Conservation (phyloP, 2,888 invertebrate species). For the Arge pagana region DNA sequence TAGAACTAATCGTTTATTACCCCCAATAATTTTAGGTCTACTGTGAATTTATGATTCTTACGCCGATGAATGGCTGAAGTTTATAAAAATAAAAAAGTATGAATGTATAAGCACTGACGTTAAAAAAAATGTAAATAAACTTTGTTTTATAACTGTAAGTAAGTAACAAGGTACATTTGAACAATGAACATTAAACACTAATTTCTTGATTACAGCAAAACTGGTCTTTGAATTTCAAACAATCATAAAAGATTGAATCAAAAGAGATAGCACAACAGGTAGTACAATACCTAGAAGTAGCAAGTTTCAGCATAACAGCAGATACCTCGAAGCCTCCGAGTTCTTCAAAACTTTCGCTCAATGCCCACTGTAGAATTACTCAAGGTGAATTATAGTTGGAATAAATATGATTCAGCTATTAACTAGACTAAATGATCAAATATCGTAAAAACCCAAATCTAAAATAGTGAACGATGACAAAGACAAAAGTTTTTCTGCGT, state of each 20-base stretch:
- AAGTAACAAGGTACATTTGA: too few species aligned
- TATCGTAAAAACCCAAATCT: too few species aligned
- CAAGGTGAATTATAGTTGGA: constrained; percentile 1
- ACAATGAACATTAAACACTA: constrained; percentile 3
- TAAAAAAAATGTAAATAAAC: constrained; percentile 22
- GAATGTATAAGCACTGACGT: not conserved
- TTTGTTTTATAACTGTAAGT: too few species aligned
- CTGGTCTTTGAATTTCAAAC: not conserved
- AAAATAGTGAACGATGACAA: too few species aligned
- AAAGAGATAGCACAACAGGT: not conserved
- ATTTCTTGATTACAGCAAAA: not conserved
- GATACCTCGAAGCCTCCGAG: constrained; percentile 29
- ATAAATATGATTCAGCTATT: not conserved
- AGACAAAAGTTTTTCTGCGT: too few species aligned
- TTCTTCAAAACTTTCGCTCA: constrained; percentile 44
- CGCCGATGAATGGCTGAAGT: constrained; percentile 1
- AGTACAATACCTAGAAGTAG: constrained; percentile 42
- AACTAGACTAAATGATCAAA: not conserved
- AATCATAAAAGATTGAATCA: not conserved
- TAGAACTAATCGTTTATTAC: constrained; percentile 28
- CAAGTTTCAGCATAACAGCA: constrained; percentile 46
- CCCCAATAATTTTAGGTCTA: too few species aligned
- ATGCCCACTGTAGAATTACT: constrained; percentile 39
- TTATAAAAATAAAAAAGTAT: constrained; percentile 6
- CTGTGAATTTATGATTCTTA: too few species aligned